Evolutionary conservation across 37 sponge, comb jelly and placozoan species (phyloP).

Genomic region (Agelas oroides): DNA sequence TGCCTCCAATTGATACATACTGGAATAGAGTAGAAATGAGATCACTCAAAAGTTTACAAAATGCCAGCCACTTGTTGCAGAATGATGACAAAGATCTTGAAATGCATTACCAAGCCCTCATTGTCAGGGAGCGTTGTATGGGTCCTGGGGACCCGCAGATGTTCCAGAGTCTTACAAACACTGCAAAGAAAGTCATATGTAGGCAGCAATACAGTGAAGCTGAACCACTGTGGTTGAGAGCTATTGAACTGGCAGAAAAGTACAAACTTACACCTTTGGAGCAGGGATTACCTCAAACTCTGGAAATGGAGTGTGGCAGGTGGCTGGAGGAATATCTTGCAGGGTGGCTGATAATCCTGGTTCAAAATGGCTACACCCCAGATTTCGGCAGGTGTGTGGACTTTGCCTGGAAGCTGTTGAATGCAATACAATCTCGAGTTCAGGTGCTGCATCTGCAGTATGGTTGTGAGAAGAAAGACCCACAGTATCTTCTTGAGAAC

Average conservation of each 20-base stretch:
- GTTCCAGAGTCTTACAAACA: neutral
- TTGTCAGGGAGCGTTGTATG: slow-evolving; percentile 12
- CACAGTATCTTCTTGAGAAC: neutral
- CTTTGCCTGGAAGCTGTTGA: neutral
- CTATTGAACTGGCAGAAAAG: neutral
- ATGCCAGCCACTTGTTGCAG: neutral
- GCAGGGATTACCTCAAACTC: neutral
- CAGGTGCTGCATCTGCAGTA: neutral
- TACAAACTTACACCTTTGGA: neutral
- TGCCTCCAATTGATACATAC: neutral
- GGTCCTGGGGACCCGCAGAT: neutral
- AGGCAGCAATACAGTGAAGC: neutral
- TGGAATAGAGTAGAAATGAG: neutral
- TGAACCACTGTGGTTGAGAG: neutral
- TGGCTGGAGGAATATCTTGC: slow-evolving; percentile 1
- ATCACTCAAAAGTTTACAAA: too few species aligned
- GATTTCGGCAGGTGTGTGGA: neutral
- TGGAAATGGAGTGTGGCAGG: neutral
- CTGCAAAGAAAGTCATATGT: neutral
- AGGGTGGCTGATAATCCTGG: neutral
- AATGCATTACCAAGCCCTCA: neutral
- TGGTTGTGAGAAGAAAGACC: neutral
- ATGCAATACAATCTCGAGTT: neutral
- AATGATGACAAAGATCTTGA: neutral
- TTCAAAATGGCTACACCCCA: neutral